phyloP scores from a whole-genome alignment of 2,113 vertebrate genomes.

The Python bivittatus region DNA sequence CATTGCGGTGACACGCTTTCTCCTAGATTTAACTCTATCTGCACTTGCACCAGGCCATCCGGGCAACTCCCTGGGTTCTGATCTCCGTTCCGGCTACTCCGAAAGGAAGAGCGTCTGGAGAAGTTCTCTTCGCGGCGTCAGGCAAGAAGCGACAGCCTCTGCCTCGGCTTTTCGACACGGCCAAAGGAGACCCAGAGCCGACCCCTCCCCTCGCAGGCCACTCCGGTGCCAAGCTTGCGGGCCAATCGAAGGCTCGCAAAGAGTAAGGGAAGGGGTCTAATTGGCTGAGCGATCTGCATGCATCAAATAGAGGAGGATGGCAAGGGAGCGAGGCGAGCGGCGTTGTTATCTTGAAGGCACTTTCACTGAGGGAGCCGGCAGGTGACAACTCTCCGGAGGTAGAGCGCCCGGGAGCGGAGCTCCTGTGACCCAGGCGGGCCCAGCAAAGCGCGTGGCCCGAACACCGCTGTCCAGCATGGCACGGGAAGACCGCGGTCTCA shows the following conservation, averaged over 20 bases:
- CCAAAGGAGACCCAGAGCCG: conserved; percentile 34
- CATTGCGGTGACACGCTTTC: background rate
- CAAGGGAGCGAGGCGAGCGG: conserved; percentile 23
- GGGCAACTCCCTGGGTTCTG: background rate
- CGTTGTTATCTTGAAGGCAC: conserved; percentile 58
- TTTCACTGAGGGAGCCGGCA: conserved; percentile 54
- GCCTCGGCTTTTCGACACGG: background rate
- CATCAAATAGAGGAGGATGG: conserved; percentile 31
- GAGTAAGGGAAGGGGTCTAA: conserved; percentile 29
- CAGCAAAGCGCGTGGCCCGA: background rate
- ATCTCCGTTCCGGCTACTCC: too few relatives aligned
- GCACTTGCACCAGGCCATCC: background rate
- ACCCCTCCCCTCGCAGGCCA: background rate
- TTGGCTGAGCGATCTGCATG: conserved; percentile 62
- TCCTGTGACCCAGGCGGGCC: background rate
- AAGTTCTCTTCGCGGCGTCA: background rate
- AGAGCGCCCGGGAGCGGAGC: background rate
- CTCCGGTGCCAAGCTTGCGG: background rate
- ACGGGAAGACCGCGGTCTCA: background rate
- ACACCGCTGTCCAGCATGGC: background rate
- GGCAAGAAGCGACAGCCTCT: conserved; percentile 1
- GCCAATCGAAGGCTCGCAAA: conserved; percentile 54
- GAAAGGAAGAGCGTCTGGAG: background rate
- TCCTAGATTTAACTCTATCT: background rate
- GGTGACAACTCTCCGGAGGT: conserved; percentile 45